Evolutionary conservation across 2,888 invertebrate genomes (phyloP).

Genomic region (Schizotus pectinicornis): DNA sequence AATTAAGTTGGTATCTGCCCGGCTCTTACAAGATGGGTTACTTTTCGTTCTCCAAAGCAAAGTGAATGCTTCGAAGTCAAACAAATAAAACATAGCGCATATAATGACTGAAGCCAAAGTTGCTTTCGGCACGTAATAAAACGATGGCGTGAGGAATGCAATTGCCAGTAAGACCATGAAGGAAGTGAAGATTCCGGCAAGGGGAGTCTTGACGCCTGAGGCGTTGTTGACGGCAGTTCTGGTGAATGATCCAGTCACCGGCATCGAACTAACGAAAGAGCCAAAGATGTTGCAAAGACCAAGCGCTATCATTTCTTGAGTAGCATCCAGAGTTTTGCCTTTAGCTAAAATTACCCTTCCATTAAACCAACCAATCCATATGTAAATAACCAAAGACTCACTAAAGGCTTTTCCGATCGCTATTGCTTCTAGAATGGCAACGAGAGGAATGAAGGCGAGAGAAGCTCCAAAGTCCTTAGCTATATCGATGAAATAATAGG

Average conservation of each 20-base stretch:
- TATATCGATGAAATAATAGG: slow-evolving; percentile 65
- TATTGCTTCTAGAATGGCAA: slow-evolving; percentile 78
- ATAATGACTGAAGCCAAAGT: slow-evolving; percentile 88
- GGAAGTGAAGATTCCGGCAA: slow-evolving; percentile 76
- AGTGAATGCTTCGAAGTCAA: slow-evolving; percentile 73
- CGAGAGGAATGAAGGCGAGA: slow-evolving; percentile 72
- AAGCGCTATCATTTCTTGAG: slow-evolving; percentile 81
- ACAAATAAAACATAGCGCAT: slow-evolving; percentile 85
- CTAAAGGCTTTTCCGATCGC: slow-evolving; percentile 87
- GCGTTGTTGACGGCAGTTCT: slow-evolving; percentile 90
- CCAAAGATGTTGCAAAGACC: slow-evolving; percentile 81
- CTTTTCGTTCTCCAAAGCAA: slow-evolving; percentile 83
- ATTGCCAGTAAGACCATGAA: slow-evolving; percentile 79
- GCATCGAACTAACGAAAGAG: slow-evolving; percentile 86
- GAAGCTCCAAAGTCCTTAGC: slow-evolving; percentile 70
- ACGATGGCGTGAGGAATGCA: slow-evolving; percentile 78
- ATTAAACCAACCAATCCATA: slow-evolving; percentile 5
- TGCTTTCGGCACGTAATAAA: slow-evolving; percentile 85
- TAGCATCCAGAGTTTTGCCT: slow-evolving; percentile 75
- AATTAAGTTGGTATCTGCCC: slow-evolving; percentile 14
- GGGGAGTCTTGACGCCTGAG: slow-evolving; percentile 83
- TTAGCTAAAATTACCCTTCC: slow-evolving; percentile 60
- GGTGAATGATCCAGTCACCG: slow-evolving; percentile 85
- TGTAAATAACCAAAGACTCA: slow-evolving; percentile 61
- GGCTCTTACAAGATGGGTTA: slow-evolving; percentile 55